phyloP scores from a whole-genome alignment of 1,140 invertebrate species.

The Forficula auricularia region DNA sequence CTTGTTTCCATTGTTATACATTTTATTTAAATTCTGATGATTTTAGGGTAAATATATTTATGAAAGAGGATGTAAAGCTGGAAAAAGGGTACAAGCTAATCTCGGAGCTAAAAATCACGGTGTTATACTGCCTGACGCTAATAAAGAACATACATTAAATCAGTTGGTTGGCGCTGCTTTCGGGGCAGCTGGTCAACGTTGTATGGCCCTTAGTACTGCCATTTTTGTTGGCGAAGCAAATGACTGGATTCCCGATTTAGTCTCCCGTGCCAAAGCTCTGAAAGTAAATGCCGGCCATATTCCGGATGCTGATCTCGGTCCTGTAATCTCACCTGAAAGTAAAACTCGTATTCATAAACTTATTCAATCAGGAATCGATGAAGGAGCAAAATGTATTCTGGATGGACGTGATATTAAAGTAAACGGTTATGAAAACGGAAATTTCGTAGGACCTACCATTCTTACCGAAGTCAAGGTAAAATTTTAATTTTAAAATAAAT shows the following conservation, averaged over 20 bases:
- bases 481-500: too few species aligned
- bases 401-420: slow-evolving; percentile 79
- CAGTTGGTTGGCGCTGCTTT: slow-evolving; percentile 91
- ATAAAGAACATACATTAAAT: slow-evolving; percentile 90
- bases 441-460: slow-evolving; percentile 95
- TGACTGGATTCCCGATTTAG: slow-evolving; percentile 87
- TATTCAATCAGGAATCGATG: slow-evolving; percentile 70
- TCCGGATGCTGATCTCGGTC: slow-evolving; percentile 87
- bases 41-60: slow-evolving; percentile 88
- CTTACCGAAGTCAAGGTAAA: slow-evolving; percentile 67
- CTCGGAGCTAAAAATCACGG: slow-evolving; percentile 99
- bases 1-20: neutral
- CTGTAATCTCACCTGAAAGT: slow-evolving; percentile 83
- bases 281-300: slow-evolving; percentile 85
- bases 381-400: slow-evolving; percentile 74
- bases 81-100: slow-evolving; percentile 94
- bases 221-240: slow-evolving; percentile 90
- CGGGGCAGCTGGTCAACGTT: slow-evolving; percentile 84
- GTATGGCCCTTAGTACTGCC: slow-evolving; percentile 95
- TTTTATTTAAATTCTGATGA: slow-evolving; percentile 1
- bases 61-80: slow-evolving; percentile 66
- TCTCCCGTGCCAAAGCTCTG: slow-evolving; percentile 68
- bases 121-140: slow-evolving; percentile 89
- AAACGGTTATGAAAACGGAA: slow-evolving; percentile 81
- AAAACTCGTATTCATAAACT: slow-evolving; percentile 75